Conservation (phyloP, 1,140 invertebrate species). For the Paralvinella palmiformis region DNA sequence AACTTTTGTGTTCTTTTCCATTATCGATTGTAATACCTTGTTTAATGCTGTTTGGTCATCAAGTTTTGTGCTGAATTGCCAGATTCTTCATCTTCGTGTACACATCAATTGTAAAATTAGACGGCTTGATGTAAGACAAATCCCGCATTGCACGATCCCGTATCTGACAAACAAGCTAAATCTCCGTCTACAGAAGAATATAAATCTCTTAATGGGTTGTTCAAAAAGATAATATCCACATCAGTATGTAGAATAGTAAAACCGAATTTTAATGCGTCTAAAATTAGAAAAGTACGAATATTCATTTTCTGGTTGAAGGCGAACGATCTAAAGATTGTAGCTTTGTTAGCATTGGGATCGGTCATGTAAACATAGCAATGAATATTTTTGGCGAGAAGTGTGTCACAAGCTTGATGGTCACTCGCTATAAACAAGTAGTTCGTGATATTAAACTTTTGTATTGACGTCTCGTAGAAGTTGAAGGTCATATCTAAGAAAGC, state of each 20-base stretch:
- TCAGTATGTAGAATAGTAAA: conserved; percentile 20
- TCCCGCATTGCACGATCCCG: conserved; percentile 15
- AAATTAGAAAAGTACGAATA: conserved; percentile 14
- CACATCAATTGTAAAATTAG: background rate
- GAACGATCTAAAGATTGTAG: no score
- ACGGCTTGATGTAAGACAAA: conserved; percentile 15
- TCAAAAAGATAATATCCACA: conserved; percentile 13
- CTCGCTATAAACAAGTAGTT: no score
- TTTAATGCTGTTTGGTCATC: background rate
- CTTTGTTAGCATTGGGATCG: no score
- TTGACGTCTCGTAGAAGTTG: no score
- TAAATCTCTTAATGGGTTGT: conserved; percentile 8
- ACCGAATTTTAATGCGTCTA: conserved; percentile 11
- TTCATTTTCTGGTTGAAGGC: conserved; percentile 21
- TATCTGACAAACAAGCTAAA: conserved; percentile 15
- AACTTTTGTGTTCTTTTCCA: no score
- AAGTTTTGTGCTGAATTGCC: background rate
- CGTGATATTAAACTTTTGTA: no score
- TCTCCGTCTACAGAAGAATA: background rate
- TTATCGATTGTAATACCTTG: background rate
- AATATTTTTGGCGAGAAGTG: no score
- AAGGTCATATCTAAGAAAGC: no score
- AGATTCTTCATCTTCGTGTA: conserved; percentile 8
- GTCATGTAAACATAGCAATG: no score
- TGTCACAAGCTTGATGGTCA: no score